Base-by-base conservation (phyloP, 1,140 invertebrate species). In the Phenacoccus solenopsis region DNA sequence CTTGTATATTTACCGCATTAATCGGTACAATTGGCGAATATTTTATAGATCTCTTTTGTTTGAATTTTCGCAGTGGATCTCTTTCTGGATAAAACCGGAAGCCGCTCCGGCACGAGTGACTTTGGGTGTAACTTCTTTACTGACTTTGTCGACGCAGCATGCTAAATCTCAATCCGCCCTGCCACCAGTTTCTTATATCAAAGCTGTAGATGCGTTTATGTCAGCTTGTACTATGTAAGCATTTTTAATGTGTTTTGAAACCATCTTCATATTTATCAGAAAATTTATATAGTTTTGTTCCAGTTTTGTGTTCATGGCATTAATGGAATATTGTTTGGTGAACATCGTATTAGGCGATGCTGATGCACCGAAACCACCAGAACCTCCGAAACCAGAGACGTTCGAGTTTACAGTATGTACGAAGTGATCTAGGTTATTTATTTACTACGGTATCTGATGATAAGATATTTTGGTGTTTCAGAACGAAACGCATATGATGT, bases 321-420 rank as follows among this genome's bases (percentile, higher is more conserved):
- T 95, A 32, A 94, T 95, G 93, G 93, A 95, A 78, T 95, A 94
- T 77, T 94, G 91, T 75, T 78, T 95, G 72, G 91, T 95, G 1
- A 94, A 94, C 75, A 93, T 94, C 61, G 89, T 94, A 0, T 81
- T 94, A 1, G 89, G 89, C 0, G 72, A 72, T 38, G 22, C 84
- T 9, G 86, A 87, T 71, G 79, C 80, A 0, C 81, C 81, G 0
- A 77, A 12, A 75, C 77, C 24, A 72, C 77, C 76, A 70, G 76
- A 74, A 32, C 73, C 68, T 69, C 28, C 28, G 16, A 32, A 68
- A 30, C 32, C 67, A 12, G 28, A 32, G 28, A 5, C 76, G 67
- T 79, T 64, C 9, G 59, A 64, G 13, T 64, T 27, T 64, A 64
- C 59, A 16, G 25, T 25, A 4, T 25, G 22, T 59, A 59, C 56